Evolutionary conservation across 1,140 invertebrate species (phyloP).

Genomic region (Meloidogyne floridensis): DNA sequence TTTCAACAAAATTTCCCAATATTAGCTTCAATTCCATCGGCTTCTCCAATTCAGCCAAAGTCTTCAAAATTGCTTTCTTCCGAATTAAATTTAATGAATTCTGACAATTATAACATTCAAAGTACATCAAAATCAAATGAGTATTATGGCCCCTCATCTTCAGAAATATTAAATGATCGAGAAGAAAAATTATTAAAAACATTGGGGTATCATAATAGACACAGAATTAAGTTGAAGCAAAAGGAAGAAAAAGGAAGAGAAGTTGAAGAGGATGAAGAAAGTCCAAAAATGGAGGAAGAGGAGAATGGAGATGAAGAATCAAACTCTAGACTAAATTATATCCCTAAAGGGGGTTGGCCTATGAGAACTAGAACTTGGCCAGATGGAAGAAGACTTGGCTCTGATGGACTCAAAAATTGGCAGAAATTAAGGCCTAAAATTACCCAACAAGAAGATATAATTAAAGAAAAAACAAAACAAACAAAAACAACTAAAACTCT

Average conservation of each 20-base stretch:
- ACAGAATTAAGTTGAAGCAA: not conserved
- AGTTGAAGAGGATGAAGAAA: no score
- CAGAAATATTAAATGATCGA: not conserved
- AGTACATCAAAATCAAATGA: no score
- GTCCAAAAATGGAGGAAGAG: not conserved
- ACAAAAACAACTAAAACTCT: not conserved
- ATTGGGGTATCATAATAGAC: not conserved
- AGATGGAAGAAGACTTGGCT: conserved; percentile 14
- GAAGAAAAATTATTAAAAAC: not conserved
- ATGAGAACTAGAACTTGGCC: conserved; percentile 22
- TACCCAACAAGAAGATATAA: not conserved
- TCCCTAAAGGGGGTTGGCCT: conserved; percentile 25
- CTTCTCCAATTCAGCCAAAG: no score
- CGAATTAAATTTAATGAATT: no score
- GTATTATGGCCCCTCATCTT: not conserved
- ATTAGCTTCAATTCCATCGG: no score
- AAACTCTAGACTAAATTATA: conserved; percentile 3
- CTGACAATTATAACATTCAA: no score
- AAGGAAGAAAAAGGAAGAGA: not conserved
- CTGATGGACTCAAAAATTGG: conserved; percentile 26
- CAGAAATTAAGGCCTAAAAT: conserved; percentile 14
- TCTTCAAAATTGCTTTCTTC: no score
- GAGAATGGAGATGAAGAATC: not conserved
- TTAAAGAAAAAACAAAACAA: not conserved
- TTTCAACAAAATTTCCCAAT: no score